phyloP scores from a whole-genome alignment of 2,797 vertebrate genomes.

The Meda fulgida region DNA sequence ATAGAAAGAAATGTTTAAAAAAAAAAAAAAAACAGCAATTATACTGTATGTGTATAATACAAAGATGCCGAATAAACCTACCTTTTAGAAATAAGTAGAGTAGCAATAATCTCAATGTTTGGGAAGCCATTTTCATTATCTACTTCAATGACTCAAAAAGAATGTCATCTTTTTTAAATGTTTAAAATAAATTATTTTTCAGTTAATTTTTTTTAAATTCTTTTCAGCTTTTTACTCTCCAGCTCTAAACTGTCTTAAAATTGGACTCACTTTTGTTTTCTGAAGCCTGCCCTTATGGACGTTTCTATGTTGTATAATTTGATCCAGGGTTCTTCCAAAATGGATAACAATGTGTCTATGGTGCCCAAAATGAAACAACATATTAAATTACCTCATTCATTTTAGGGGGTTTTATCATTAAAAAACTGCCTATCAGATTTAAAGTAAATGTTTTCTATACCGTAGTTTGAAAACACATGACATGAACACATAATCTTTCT shows the following conservation, averaged over 20 bases:
- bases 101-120: conserved; percentile 16
- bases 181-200: background rate
- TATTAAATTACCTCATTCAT: conserved; percentile 31
- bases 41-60: background rate
- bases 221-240: background rate
- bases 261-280: conserved; percentile 45
- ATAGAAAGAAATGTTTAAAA: background rate
- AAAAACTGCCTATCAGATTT: background rate
- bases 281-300: conserved; percentile 17
- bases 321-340: conserved; percentile 45
- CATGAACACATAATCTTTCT: background rate
- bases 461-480: background rate
- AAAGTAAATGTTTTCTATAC: background rate
- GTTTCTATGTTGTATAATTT: conserved; percentile 36
- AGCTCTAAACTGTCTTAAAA: background rate
- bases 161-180: background rate
- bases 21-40: background rate
- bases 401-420: background rate
- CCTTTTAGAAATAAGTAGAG: conserved; percentile 41
- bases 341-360: background rate
- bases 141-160: background rate
- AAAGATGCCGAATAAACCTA: conserved; percentile 10
- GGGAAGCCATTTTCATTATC: conserved; percentile 4
- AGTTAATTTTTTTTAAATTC: background rate
- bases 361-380: background rate